Evolutionary conservation across 2,797 vertebrate genomes (phyloP).

Genomic region (Telmatherina bonti): DNA sequence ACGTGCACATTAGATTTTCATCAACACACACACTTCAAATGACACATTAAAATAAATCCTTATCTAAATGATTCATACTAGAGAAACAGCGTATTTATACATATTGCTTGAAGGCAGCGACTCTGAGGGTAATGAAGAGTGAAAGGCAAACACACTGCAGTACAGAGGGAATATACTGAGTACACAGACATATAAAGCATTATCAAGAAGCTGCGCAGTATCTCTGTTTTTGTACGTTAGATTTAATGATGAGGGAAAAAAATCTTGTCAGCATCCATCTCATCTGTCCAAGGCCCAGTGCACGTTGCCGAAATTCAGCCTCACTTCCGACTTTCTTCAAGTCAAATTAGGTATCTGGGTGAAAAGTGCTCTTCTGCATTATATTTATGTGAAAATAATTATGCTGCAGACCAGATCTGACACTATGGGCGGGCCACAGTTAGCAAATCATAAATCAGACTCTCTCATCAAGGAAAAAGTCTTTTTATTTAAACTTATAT

Average conservation of each 20-base stretch:
- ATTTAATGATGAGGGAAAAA: neutral
- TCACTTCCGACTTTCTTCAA: neutral
- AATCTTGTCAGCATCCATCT: neutral
- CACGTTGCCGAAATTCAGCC: neutral
- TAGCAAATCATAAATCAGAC: no score
- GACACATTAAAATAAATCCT: neutral
- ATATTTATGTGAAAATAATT: neutral
- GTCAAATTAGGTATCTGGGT: neutral
- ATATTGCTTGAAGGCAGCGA: slow-evolving; percentile 7
- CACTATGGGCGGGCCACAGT: no score
- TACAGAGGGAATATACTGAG: neutral
- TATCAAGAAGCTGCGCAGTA: neutral
- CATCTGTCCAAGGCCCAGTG: neutral
- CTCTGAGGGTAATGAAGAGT: slow-evolving; percentile 2
- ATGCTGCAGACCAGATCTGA: neutral
- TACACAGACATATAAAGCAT: neutral
- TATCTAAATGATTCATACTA: neutral
- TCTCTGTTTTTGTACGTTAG: neutral
- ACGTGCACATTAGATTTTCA: neutral
- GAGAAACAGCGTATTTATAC: neutral
- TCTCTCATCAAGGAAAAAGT: no score
- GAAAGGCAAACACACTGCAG: neutral
- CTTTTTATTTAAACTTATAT: no score
- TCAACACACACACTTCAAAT: neutral
- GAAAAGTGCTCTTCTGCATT: neutral